A percentile compares a stretch with the other conserved stretches of the same genome.
These are phyloP conservation scores for Drosophila kurseongensis DNA, from an alignment of 1,140 invertebrate species.

Conservation along the genomic window DNA sequence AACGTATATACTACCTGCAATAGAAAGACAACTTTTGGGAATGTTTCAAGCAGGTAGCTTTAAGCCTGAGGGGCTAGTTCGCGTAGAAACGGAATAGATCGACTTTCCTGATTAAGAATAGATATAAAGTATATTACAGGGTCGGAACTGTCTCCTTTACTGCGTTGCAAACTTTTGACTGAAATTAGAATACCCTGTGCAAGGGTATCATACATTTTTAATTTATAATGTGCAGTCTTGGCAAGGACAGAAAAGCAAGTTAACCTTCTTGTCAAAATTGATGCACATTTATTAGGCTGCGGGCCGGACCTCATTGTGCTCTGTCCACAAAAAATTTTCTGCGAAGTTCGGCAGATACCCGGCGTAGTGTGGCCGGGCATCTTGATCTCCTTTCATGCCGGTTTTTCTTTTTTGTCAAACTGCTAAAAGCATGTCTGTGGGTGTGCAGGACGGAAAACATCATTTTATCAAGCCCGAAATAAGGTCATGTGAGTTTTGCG, in stretches of 20 bases:
- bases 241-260: constrained; percentile 25
- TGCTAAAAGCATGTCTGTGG: constrained; percentile 8
- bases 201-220: constrained; percentile 34
- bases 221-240: constrained; percentile 58
- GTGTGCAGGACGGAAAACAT: constrained; percentile 26
- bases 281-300: constrained; percentile 57
- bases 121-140: too few species aligned
- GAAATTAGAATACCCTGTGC: not conserved
- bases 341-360: constrained; percentile 32
- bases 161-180: too few species aligned
- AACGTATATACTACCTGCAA: too few species aligned
- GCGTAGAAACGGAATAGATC: too few species aligned
- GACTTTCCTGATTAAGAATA: too few species aligned
- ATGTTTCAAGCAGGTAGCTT: too few species aligned
- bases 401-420: constrained; percentile 52
- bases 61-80: too few species aligned
- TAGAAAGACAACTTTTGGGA: too few species aligned
- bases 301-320: not conserved
- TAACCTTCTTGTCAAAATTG: constrained; percentile 59
- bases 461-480: constrained; percentile 68
- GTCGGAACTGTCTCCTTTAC: too few species aligned
- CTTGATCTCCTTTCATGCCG: constrained; percentile 15
- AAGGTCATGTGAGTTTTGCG: constrained; percentile 66
- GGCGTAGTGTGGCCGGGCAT: constrained; percentile 24
- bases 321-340: too few species aligned